These are phyloP conservation scores for Hipparchia sbordonii DNA, from an alignment of 2,888 invertebrate genomes.

Conservation along the genomic window DNA sequence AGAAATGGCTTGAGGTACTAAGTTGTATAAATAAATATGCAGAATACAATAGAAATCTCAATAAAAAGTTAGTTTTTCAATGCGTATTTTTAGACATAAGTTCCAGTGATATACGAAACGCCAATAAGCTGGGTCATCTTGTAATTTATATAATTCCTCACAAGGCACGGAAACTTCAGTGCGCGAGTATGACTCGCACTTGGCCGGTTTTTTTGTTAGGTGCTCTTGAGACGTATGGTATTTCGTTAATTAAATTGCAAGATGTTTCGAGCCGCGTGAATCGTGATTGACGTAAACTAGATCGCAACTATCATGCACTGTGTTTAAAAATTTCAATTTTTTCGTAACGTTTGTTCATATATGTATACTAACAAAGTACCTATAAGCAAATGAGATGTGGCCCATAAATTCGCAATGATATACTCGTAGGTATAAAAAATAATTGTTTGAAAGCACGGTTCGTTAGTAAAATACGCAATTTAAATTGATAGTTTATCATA, in stretches of 20 bases:
- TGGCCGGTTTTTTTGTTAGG: not conserved
- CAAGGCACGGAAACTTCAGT: too few species aligned
- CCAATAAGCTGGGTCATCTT: too few species aligned
- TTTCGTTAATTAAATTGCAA: not conserved
- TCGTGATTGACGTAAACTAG: not conserved
- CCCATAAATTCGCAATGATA: not conserved
- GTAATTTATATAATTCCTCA: too few species aligned
- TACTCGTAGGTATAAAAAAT: not conserved
- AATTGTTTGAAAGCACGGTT: not conserved
- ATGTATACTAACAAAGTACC: too few species aligned
- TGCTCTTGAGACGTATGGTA: not conserved
- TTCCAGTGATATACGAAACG: too few species aligned
- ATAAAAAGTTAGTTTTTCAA: too few species aligned
- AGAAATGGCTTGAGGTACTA: too few species aligned
- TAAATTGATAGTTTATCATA: conserved; percentile 3
- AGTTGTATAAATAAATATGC: too few species aligned
- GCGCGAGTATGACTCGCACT: too few species aligned
- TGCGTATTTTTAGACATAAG: too few species aligned
- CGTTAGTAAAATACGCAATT: not conserved
- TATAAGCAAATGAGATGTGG: not conserved
- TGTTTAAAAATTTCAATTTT: not conserved
- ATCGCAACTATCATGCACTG: not conserved
- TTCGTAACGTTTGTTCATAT: not conserved
- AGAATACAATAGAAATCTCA: too few species aligned
- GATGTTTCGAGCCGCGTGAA: conserved; percentile 3